Evolutionary conservation across 2,113 vertebrate species (phyloP).

Genomic region (Benitochromis conjunctus): DNA sequence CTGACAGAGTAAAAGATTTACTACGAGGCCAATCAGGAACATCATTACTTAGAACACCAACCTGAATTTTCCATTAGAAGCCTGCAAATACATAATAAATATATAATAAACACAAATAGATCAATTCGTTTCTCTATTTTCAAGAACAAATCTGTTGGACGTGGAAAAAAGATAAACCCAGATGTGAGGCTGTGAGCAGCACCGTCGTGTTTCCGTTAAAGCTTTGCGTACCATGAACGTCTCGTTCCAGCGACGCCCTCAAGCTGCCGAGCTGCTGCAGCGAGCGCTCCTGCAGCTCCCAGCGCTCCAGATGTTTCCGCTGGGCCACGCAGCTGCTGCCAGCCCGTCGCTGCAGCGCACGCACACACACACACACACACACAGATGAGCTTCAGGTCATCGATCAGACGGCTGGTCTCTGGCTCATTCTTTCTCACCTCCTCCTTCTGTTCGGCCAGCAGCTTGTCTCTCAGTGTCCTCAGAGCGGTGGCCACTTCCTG

Average conservation of each 20-base stretch:
- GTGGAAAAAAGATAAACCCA: neutral
- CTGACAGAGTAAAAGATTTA: neutral
- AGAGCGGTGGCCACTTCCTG: slow-evolving; percentile 66
- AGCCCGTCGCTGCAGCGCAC: slow-evolving; percentile 20
- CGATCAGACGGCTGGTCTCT: rapidly evolving
- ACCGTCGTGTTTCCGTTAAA: neutral
- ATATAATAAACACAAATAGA: neutral
- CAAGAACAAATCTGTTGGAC: neutral
- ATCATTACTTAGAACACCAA: neutral
- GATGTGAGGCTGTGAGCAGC: neutral
- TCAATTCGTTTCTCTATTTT: neutral
- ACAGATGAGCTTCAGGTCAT: neutral
- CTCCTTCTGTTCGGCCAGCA: slow-evolving; percentile 60
- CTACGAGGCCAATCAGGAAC: neutral
- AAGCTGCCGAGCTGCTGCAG: slow-evolving; percentile 51
- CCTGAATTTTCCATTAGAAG: neutral
- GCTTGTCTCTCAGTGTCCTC: slow-evolving; percentile 63
- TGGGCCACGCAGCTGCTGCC: slow-evolving; percentile 12
- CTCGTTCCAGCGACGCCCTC: slow-evolving; percentile 53
- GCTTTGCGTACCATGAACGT: slow-evolving; percentile 56
- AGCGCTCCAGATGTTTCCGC: slow-evolving; percentile 59
- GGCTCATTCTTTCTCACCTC: slow-evolving; percentile 13
- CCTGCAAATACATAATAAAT: neutral
- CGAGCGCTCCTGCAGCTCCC: slow-evolving; percentile 59
- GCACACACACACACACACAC: slow-evolving; percentile 28